Evolutionary conservation across 2,888 invertebrate genomes (phyloP).

Genomic region (Drosophila tripunctata): DNA sequence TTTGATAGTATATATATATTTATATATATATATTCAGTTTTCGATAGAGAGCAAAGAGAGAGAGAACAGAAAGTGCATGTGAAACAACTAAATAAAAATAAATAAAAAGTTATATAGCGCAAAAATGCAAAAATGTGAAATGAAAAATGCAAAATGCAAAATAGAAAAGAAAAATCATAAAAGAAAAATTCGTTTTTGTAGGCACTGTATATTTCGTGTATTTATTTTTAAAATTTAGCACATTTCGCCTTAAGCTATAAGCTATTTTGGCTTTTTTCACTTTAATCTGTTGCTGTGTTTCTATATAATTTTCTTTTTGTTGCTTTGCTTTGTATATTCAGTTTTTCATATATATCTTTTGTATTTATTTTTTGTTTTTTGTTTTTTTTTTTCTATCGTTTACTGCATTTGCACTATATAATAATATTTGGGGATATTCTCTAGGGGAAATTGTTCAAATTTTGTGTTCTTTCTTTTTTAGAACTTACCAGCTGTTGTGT

Average conservation of each 20-base stretch:
- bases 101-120: conserved; percentile 46
- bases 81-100: conserved; percentile 37
- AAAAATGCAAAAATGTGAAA: conserved; percentile 49
- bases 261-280: conserved; percentile 44
- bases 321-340: conserved; percentile 13
- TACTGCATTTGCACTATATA: conserved; percentile 73
- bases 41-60: conserved; percentile 41
- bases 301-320: conserved; percentile 11
- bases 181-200: conserved; percentile 21
- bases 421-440: neutral
- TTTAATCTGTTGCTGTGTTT: no score
- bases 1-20: conserved; percentile 11
- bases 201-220: conserved; percentile 51
- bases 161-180: conserved; percentile 41
- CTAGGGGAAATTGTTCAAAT: neutral
- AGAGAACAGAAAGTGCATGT: conserved; percentile 61
- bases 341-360: conserved; percentile 19
- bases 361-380: conserved; percentile 3
- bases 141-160: conserved; percentile 36
- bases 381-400: conserved; percentile 11
- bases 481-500: conserved; percentile 83
- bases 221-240: conserved; percentile 78
- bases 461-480: neutral
- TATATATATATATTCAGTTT: conserved; percentile 12
- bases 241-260: conserved; percentile 53